phyloP scores from a whole-genome alignment of 2,888 invertebrate species.

The Caenorhabditis virilis region DNA sequence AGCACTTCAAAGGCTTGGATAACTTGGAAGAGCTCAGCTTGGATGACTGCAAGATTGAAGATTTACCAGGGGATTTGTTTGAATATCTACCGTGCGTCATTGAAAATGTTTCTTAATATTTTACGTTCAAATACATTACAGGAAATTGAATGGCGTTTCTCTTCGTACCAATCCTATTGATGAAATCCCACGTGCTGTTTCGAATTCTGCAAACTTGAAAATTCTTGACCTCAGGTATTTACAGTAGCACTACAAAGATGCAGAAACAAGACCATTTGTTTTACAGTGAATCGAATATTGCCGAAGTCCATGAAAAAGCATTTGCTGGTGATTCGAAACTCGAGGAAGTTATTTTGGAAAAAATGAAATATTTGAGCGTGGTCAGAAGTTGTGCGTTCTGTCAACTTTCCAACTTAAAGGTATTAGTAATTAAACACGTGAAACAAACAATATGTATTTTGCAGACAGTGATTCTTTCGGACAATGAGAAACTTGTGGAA shows the following conservation, averaged over 20 bases:
- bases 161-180: constrained; percentile 47
- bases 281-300: constrained; percentile 44
- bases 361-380: constrained; percentile 33
- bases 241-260: too few relatives aligned
- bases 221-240: constrained; percentile 50
- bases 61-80: constrained; percentile 48
- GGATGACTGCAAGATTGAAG: constrained; percentile 47
- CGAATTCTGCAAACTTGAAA: constrained; percentile 31
- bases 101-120: constrained; percentile 3
- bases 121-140: constrained; percentile 20
- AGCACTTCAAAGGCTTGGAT: constrained; percentile 49
- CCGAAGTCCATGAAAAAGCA: constrained; percentile 38
- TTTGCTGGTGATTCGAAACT: constrained; percentile 28
- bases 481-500: constrained; percentile 8
- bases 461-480: background rate
- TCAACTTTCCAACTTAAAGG: constrained; percentile 34
- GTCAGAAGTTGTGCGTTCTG: constrained; percentile 52
- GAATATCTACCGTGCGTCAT: constrained; percentile 49
- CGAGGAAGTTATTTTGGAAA: constrained; percentile 26
- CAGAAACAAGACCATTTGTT: too few relatives aligned
- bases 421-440: too few relatives aligned
- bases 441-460: background rate
- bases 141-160: constrained; percentile 51
- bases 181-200: constrained; percentile 50
- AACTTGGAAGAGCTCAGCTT: constrained; percentile 52